Evolutionary conservation across 2,113 vertebrate genomes (phyloP), one percentile per base, ranked within the genome.

Genomic region (Podiceps cristatus): DNA sequence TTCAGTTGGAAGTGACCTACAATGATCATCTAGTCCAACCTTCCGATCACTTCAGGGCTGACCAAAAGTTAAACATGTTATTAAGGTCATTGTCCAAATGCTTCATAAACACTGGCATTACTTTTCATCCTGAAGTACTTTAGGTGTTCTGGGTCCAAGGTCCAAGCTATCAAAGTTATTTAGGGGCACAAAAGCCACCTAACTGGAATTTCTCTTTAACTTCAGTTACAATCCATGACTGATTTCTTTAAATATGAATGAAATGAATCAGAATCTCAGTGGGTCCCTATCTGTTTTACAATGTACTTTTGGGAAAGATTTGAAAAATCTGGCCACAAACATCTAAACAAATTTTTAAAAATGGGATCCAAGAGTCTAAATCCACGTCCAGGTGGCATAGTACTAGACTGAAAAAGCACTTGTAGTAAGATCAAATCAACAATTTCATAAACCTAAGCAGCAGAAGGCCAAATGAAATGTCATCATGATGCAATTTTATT

Each of bases 191-290:
- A 79, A 75, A 37, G 0, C 19, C 22, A 60, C 8, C 20, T 31
- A 76, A 44, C 9, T 45, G 24, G 11, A 88, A 16, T 24, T 53
- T 59, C 44, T 90, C 47, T 55, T 56, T 55, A 33, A 35, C 7
- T 27, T 45, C 27, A 63, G 17, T 60, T 74, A 52, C 25, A 90
- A 50, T 9, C 15, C 24, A 17, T 29, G 18, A 67, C 14, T 11
- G 25, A 56, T 76, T 92, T 56, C 7, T 93, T 86, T 42, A 62
- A 69, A 33, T 10, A 42, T 6, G 2, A 59, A 37, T 25, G 0
- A 52, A 69, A 45, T 23, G 10, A 64, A 1, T 10, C 0, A 5
- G 44, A 42, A 63, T 16, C 27, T 6, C 35, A 49, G 10, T 29
- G 67, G 6, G 37, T 31, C 7, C 2, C 8, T 27, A 8, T 19